phyloP scores from a whole-genome alignment of 2,888 invertebrate genomes.

The Eupeodes latifasciatus region DNA sequence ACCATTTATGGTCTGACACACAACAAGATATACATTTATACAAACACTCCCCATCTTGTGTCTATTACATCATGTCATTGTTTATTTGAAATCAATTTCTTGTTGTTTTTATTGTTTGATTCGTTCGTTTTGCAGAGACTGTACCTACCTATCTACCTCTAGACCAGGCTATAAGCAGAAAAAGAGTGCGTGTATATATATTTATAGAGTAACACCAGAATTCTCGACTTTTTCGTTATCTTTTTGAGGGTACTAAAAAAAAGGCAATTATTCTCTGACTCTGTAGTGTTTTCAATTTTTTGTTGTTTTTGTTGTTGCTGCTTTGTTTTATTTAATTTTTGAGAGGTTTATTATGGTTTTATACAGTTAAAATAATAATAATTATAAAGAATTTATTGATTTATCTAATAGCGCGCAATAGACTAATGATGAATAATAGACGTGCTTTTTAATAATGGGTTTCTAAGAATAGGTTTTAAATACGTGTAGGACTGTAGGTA shows the following conservation, averaged over 20 bases:
- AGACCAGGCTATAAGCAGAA: conserved; percentile 43
- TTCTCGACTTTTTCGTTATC: conserved; percentile 62
- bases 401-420: not conserved
- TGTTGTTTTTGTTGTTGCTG: not conserved
- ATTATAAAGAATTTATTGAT: conserved; percentile 9
- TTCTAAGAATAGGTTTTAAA: not conserved
- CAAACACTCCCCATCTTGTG: conserved; percentile 59
- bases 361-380: conserved; percentile 3
- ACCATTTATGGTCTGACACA: conserved; percentile 34
- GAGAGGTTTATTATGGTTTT: conserved; percentile 7
- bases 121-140: conserved; percentile 67
- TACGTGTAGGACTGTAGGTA: no score
- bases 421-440: not conserved
- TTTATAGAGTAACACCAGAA: conserved; percentile 59
- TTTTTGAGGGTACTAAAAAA: conserved; percentile 32
- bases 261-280: conserved; percentile 36
- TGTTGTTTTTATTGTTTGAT: conserved; percentile 33
- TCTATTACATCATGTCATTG: conserved; percentile 76
- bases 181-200: conserved; percentile 44
- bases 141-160: conserved; percentile 69
- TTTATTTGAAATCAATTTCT: conserved; percentile 69
- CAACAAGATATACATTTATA: conserved; percentile 32
- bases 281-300: not conserved
- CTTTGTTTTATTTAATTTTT: conserved; percentile 4
- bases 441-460: conserved; percentile 4